Evolutionary conservation across 2,113 vertebrate species (phyloP).

Genomic region (Gallinago undulata): DNA sequence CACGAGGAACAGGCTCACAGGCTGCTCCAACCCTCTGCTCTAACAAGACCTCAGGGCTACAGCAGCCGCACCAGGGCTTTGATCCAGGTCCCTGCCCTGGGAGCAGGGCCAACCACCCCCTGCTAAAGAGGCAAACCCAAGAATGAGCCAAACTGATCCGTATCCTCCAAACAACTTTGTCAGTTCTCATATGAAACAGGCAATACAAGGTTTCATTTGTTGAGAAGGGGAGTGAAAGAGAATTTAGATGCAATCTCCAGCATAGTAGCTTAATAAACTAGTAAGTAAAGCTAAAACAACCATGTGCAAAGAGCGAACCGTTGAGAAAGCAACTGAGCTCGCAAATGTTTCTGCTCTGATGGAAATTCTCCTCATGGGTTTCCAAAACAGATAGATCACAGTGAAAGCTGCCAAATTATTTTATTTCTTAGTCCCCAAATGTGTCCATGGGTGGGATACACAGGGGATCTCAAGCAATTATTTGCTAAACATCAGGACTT

Average conservation of each 20-base stretch:
- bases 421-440: neutral
- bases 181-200: neutral
- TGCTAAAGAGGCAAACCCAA: neutral
- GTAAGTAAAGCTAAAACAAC: neutral
- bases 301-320: neutral
- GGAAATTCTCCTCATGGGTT: neutral
- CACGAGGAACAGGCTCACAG: accelerated
- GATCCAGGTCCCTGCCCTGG: neutral
- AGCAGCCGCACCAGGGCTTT: neutral
- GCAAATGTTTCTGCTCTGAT: neutral
- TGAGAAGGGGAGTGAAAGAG: neutral
- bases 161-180: neutral
- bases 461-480: neutral
- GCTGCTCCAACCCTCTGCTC: neutral
- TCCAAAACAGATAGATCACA: accelerated
- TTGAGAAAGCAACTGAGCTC: neutral
- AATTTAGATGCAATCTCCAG: neutral
- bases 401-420: neutral
- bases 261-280: neutral
- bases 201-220: neutral
- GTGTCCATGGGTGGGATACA: neutral
- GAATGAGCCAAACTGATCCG: neutral
- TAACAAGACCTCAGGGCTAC: neutral
- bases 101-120: neutral
- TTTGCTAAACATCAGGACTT: neutral